Evolutionary conservation across 1,140 invertebrate species (phyloP), one percentile per base, ranked within the genome.

Genomic region (Listronotus oregonensis): DNA sequence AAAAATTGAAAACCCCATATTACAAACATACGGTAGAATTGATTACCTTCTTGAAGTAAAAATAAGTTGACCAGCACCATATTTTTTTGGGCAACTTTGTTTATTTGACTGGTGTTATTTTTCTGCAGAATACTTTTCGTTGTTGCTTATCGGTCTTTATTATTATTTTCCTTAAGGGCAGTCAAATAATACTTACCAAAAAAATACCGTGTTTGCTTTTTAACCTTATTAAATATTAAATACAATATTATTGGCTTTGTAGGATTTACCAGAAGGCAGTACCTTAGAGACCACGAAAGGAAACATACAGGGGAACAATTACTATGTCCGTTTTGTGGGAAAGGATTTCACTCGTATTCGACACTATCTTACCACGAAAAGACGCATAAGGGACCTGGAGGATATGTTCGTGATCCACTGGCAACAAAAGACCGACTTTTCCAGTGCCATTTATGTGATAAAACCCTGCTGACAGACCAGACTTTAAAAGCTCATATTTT

Each of bases 271-370:
- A 39, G 64, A 49, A 52, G 47, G 34, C 57, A 60, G n/a, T 66
- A 66, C 47, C 32, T 66, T n/a, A 39, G 17, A 21, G 64, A 66
- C 37, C 64, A 66, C 37, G 64, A 66, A 61, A 44, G 64, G 32
- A 66, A 66, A 56, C 64, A 66, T 49, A 66, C 64, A 2, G 64
- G 64, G 2, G 57, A 66, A 60, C 14, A 60, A 56, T 17, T 66
- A 14, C 14, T 66, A 21, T 66, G 64, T 32, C 54, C 54, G 11
- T 66, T 66, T 49, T 66, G 64, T 55, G 64, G 64, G 0, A 60
- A 55, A 66, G 64, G 64, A 7, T 66, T 66, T 54, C 57, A 66
- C 42, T 66, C 64, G 5, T 66, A 60, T 55, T 60, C 64, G 4
- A 61, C 64, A 5, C 37, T 66, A 17, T 31, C 51, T 27, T 66